Evolutionary conservation across 2,797 vertebrate genomes (phyloP), one percentile per base, ranked within the genome.

Genomic region (Neosilurus hyrtlii): DNA sequence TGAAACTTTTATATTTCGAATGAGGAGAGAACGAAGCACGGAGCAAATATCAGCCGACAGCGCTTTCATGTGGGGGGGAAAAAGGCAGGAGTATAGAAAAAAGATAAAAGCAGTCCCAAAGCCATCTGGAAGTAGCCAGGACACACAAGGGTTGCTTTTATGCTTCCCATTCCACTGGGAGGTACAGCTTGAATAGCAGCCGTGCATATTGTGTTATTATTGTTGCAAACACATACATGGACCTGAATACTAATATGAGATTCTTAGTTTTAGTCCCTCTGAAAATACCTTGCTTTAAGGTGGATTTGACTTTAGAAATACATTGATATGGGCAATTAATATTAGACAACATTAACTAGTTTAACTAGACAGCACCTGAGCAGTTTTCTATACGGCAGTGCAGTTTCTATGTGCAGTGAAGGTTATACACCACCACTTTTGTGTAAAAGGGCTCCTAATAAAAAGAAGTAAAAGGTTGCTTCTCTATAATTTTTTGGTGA

Each of bases 101-200:
- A 84, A 93, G 93, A 94, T 93, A 94, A 94, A 94, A 94, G 93
- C 92, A 83, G 90, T 92, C 91, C 92, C 91, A 93, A 94, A 94
- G 93, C 93, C 93, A 93, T 94, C 92, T 94, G 94, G 94, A 94
- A 93, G 94, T 93, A 92, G 92, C 93, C 94, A 90, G 92, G 92
- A 94, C 94, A 91, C 92, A 94, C 92, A 92, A 94, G 93, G 92
- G 92, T 91, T 90, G 91, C 92, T 93, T 94, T 94, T 94, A 94
- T 94, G 92, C 92, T 86, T 66, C 90, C 91, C 91, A 93, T 93
- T 94, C 94, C 93, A 89, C 91, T 89, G 93, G 93, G 94, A 94
- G 91, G 93, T 91, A 92, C 89, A 89, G 91, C 92, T 93, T 92
- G 91, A 94, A 94, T 93, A 92, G 92, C 88, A 88, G 92, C 90